Evolutionary conservation across 37 sponge, comb jelly and placozoan species (phyloP), one percentile per base, ranked within the genome.

Genomic region (Theonella swinhoei): DNA sequence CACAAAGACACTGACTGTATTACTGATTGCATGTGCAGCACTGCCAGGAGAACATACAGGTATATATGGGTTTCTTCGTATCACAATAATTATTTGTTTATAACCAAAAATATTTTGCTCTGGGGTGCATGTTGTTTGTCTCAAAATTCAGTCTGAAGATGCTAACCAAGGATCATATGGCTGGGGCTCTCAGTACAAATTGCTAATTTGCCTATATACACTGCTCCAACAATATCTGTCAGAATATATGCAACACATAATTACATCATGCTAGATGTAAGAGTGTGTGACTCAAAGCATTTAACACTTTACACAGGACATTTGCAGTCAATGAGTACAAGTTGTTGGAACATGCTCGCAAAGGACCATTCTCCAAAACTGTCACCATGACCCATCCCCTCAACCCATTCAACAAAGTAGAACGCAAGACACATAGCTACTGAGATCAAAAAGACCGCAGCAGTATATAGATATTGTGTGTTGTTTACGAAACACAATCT

Each of bases 381-480:
- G 74, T 91, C 39, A 82, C 91, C n/a, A 86, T 91, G 38, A 91
- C 83, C 67, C 76, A 85, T 39, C 91, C 91, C 19, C 58, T 80
- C 79, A 91, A 86, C 58, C 91, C 91, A 3, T 91, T 86, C 83
- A 82, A 72, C 70, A 86, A 76, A 19, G 47, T 42, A 34, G 80
- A 70, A 23, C 66, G 43, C 28, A 29, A 38, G 23, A 7, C 39
- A 37, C n/a, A 8, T 17, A 33, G 7, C 54, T 47, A 47, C 54
- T 47, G 54, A 47, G n/a, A n/a, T n/a, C 54, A 17, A 14, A 47
- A 7, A 47, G 7, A 47, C 54, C 54, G 14, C 54, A 47, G 54
- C 54, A 14, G 54, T 47, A 14, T 14, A 47, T 7, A 47, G 54
- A 47, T n/a, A 47, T 47, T 14, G 14, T 47, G 54, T 17, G 54